Base-by-base conservation (phyloP, 2,888 invertebrate genomes). In the Cephus runcator region DNA sequence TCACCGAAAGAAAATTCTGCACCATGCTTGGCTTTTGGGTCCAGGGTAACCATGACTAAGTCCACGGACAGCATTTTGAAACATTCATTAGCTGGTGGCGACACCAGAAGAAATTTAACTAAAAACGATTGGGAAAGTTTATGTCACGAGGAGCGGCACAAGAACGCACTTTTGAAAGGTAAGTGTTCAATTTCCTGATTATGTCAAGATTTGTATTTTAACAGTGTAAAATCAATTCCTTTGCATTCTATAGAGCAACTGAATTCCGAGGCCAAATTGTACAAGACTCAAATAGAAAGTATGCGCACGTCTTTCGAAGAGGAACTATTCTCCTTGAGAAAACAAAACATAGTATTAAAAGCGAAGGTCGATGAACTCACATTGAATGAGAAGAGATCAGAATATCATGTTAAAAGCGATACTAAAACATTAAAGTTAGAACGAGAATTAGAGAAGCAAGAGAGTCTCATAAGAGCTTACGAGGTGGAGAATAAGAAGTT, bases 401-500 rank as follows among this genome's bases (percentile, higher is more conserved):
- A 87, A 6, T 30, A 82, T 31, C 79, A 76, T 15, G 69, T 79
- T 1, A 86, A 82, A n/a, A 84, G 85, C 23, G 88, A 88, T 34
- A 87, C 85, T 0, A 87, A 87, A 73, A 79, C 87, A 0, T 34
- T 82, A 11, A 75, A 88, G 12, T 56, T 90, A 75, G 90, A 90
- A 76, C 87, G 84, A 40, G 91, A 91, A 78, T 15, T 91, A 33
- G 89, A 90, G 75, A 88, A 89, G 15, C 90, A 91, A 75, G 91
- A 91, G 73, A 88, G 83, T n/a, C 56, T 91, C 31, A 88, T 90
- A 71, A 86, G 84, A 12, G 86, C 90, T 73, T 91, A 91, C 69
- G 91, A 91, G 75, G 84, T 81, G 0, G 91, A 91, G 73, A 91
- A 91, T 76, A 91, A 90, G 76, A 88, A 88, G 75, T 76, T 91